Conservation (phyloP, 2,797 vertebrate species). For the Enteromius treurensis region DNA sequence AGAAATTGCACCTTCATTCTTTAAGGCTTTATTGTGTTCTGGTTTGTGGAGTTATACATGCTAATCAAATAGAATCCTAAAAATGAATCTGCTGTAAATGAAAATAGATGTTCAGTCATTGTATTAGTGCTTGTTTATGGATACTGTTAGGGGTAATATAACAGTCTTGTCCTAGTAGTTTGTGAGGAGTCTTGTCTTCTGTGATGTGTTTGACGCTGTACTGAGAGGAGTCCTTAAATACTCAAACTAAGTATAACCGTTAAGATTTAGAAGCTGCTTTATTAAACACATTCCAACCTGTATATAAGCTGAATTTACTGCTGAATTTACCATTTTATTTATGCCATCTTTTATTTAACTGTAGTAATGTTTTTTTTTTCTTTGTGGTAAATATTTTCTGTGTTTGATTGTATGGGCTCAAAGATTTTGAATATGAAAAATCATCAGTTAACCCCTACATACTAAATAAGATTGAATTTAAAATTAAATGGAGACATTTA, state of each 20-base stretch:
- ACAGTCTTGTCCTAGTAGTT: constrained; percentile 53
- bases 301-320: constrained; percentile 25
- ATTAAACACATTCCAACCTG: constrained; percentile 24
- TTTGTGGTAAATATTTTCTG: not conserved
- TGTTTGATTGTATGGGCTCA: not conserved
- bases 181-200: constrained; percentile 33
- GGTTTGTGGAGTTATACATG: constrained; percentile 4
- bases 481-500: not conserved
- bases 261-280: constrained; percentile 44
- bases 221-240: constrained; percentile 4
- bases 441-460: not conserved
- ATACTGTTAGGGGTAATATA: constrained; percentile 44
- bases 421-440: not conserved
- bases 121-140: constrained; percentile 41
- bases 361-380: not conserved
- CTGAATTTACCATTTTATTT: constrained; percentile 12
- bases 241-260: not conserved
- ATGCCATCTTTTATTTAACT: constrained; percentile 4
- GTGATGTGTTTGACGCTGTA: constrained; percentile 33
- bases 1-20: constrained; percentile 21
- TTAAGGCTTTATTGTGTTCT: constrained; percentile 26
- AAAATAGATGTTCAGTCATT: constrained; percentile 37
- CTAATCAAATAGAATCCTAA: constrained; percentile 5
- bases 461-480: not conserved
- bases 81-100: constrained; percentile 14